These are phyloP conservation scores for Lobophora halterata DNA, from an alignment of 2,888 invertebrate genomes.

Conservation along the genomic window DNA sequence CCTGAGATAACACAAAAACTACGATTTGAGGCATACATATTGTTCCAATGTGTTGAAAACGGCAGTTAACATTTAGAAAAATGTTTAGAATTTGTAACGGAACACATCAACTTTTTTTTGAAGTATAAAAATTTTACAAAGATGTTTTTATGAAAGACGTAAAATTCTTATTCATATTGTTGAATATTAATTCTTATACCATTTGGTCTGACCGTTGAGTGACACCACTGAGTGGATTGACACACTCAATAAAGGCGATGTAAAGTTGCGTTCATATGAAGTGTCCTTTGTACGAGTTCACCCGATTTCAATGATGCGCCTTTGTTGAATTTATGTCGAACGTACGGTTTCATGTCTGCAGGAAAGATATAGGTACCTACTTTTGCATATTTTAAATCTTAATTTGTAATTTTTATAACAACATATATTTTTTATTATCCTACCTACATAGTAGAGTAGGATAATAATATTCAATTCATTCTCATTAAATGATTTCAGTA, in stretches of 20 bases:
- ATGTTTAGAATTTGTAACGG: constrained; percentile 13
- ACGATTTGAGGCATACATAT: too few relatives aligned
- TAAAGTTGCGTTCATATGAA: constrained; percentile 54
- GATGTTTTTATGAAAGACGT: constrained; percentile 46
- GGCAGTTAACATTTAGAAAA: constrained; percentile 21
- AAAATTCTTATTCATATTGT: constrained; percentile 49
- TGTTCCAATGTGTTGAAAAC: too few relatives aligned
- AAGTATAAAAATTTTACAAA: constrained; percentile 48
- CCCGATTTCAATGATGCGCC: constrained; percentile 25
- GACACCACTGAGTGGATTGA: constrained; percentile 59
- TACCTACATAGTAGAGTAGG: too few relatives aligned
- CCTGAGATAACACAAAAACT: too few relatives aligned
- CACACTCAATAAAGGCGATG: constrained; percentile 55
- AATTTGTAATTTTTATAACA: too few relatives aligned
- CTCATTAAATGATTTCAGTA: too few relatives aligned
- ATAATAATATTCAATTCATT: too few relatives aligned
- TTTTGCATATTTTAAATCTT: constrained; percentile 3
- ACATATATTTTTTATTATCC: too few relatives aligned
- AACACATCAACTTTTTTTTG: constrained; percentile 25
- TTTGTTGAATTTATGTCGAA: constrained; percentile 37
- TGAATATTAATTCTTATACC: constrained; percentile 52
- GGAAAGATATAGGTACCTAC: constrained; percentile 23
- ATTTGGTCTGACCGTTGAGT: constrained; percentile 74
- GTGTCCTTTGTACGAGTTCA: constrained; percentile 51
- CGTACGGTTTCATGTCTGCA: constrained; percentile 34